A percentile compares a stretch with the other conserved stretches of the same genome.
Conservation (phyloP, 1,140 invertebrate species). For the Portunus trituberculatus region DNA sequence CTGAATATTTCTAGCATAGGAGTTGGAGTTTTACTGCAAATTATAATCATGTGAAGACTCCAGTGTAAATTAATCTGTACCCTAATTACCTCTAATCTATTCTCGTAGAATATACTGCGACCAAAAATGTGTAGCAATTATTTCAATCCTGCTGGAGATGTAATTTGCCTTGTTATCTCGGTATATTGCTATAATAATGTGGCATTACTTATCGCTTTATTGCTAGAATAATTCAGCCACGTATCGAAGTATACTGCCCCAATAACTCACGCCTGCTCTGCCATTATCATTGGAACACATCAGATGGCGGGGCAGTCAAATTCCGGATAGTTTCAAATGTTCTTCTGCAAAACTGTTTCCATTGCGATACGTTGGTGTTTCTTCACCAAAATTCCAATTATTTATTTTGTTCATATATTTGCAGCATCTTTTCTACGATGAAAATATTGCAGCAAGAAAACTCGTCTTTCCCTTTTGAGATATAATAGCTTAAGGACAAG, state of each 20-base stretch:
- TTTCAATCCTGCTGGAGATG: constrained; percentile 57
- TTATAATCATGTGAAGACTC: constrained; percentile 54
- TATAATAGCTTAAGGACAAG: background rate
- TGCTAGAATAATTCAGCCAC: constrained; percentile 52
- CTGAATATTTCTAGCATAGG: constrained; percentile 36
- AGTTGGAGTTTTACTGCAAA: constrained; percentile 46
- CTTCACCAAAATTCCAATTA: background rate
- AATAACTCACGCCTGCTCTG: constrained; percentile 38
- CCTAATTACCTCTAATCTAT: constrained; percentile 31
- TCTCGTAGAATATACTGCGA: constrained; percentile 38
- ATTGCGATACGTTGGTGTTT: background rate
- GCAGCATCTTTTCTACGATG: background rate
- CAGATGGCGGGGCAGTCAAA: constrained; percentile 30
- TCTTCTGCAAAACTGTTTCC: background rate
- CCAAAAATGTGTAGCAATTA: constrained; percentile 52
- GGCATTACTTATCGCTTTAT: constrained; percentile 58
- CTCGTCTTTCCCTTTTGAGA: background rate
- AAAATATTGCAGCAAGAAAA: background rate
- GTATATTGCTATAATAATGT: constrained; percentile 64
- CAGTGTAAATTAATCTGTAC: constrained; percentile 57
- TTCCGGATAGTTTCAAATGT: constrained; percentile 41
- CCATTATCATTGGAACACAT: constrained; percentile 59
- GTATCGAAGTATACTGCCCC: constrained; percentile 59
- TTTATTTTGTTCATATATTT: constrained; percentile 11
- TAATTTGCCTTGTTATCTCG: constrained; percentile 57